These are phyloP conservation scores for Hydroisotoma schaefferi DNA, from an alignment of 2,888 invertebrate genomes.

Conservation along the genomic window DNA sequence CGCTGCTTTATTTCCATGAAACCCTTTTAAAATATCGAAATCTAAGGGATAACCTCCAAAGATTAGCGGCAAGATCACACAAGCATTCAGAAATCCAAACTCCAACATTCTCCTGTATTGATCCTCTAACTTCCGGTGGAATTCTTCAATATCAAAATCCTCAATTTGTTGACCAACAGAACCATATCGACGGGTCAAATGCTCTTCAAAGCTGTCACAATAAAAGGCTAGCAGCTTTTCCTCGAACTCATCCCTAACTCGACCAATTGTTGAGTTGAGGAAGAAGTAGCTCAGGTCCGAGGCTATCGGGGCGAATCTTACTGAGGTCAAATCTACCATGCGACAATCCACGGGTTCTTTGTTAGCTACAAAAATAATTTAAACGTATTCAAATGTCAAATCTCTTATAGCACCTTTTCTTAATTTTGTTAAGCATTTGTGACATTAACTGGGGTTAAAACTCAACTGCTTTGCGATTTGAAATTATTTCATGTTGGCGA, in stretches of 20 bases:
- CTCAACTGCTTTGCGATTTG: too few relatives aligned
- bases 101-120: slow-evolving; percentile 30
- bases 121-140: slow-evolving; percentile 31
- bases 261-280: slow-evolving; percentile 13
- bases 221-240: slow-evolving; percentile 38
- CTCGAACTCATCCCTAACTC: slow-evolving; percentile 27
- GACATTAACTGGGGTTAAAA: too few relatives aligned
- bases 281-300: slow-evolving; percentile 29
- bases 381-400: too few relatives aligned
- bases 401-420: too few relatives aligned
- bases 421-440: too few relatives aligned
- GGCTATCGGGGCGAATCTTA: slow-evolving; percentile 27
- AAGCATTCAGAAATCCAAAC: slow-evolving; percentile 21
- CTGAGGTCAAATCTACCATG: slow-evolving; percentile 17
- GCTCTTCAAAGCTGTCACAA: slow-evolving; percentile 34
- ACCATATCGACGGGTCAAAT: slow-evolving; percentile 13
- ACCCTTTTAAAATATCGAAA: background rate
- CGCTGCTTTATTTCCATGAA: slow-evolving; percentile 4
- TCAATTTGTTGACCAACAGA: background rate
- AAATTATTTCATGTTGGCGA: too few relatives aligned
- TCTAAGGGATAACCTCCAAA: background rate
- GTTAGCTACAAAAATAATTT: too few relatives aligned
- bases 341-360: slow-evolving; percentile 25
- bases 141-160: slow-evolving; percentile 38
- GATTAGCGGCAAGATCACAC: slow-evolving; percentile 17